Base-by-base conservation (phyloP, 2,888 invertebrate genomes). In the Maniola hyperantus region DNA sequence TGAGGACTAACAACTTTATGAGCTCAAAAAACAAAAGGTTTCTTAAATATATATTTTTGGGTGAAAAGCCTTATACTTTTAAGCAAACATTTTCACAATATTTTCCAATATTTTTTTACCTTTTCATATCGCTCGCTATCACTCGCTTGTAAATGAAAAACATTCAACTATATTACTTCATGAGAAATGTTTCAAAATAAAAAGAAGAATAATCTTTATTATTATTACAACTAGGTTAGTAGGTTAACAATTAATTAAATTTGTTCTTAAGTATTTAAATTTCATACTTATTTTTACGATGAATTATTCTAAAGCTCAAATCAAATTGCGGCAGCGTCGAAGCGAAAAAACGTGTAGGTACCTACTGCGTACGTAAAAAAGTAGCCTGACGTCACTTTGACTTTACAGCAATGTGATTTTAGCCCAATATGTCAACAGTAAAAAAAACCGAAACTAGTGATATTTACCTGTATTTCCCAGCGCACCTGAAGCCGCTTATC, bases 401-500 rank as follows among this genome's bases (percentile, higher is more conserved):
- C 44, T 1, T 7, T 26, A 6, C 48, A 5, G 11, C 10, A 51
- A 51, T 51, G 26, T 51, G 51, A 10, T 18, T 48, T 8, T 18
- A 48, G 48, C 48, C 7, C 6, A 46, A 7, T 46, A 7, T 46
- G 15, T n/a, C 46, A 46, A 46, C n/a, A 7, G n/a, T 46, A 46
- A 6, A 15, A 15, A 7, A 15, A n/a, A 6, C 6, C 2, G n/a
- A 18, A 39, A 20, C 36, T 13, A 8, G 2, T 53, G 70, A 26
- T 71, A 76, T 67, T 83, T 71, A 94, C 96, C 85, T 95, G 94
- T 62, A 97, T 87, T 78, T 97, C 95, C 98, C 98, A 98, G 73
- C 96, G 95, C 15, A 98, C 96, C 89, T 98, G 97, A 68, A 98
- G 89, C 72, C 96, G 94, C 77, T 96, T 96, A 69, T 96, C 95